Evolutionary conservation across 1,140 invertebrate genomes (phyloP).

Genomic region (Bombus pascuorum): DNA sequence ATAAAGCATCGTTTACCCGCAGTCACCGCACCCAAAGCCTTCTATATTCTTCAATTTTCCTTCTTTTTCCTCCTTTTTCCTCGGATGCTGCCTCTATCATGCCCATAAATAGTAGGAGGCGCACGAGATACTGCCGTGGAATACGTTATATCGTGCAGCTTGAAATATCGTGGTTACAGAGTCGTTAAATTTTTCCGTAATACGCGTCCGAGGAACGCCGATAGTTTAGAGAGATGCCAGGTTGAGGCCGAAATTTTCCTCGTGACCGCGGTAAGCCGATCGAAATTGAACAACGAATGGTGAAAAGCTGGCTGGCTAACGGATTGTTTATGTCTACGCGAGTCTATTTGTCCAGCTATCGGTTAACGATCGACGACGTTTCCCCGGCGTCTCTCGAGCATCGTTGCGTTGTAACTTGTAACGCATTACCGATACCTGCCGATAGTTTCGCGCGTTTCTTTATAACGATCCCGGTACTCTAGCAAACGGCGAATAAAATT

Average conservation of each 20-base stretch:
- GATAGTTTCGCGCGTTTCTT: constrained; percentile 42
- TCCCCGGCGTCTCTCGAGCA: constrained; percentile 27
- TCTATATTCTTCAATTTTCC: constrained; percentile 13
- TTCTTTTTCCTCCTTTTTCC: neutral
- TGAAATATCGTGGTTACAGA: constrained; percentile 11
- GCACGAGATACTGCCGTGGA: neutral
- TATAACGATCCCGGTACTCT: constrained; percentile 10
- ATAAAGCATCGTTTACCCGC: neutral
- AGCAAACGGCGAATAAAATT: constrained; percentile 38
- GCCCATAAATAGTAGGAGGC: neutral
- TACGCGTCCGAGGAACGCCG: neutral
- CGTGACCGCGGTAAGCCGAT: neutral
- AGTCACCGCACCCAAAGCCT: neutral
- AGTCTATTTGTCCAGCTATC: constrained; percentile 55
- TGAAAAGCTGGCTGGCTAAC: neutral
- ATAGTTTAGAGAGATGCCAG: neutral
- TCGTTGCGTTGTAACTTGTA: constrained; percentile 5
- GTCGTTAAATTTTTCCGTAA: constrained; percentile 23
- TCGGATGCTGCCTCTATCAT: neutral
- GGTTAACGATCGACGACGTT: constrained; percentile 61
- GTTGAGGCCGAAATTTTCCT: neutral
- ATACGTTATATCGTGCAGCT: neutral
- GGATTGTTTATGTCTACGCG: constrained; percentile 51
- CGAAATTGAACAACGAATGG: constrained; percentile 35
- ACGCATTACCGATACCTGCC: constrained; percentile 21